phyloP scores from a whole-genome alignment of 1,140 invertebrate species.

The Caerostris darwini region DNA sequence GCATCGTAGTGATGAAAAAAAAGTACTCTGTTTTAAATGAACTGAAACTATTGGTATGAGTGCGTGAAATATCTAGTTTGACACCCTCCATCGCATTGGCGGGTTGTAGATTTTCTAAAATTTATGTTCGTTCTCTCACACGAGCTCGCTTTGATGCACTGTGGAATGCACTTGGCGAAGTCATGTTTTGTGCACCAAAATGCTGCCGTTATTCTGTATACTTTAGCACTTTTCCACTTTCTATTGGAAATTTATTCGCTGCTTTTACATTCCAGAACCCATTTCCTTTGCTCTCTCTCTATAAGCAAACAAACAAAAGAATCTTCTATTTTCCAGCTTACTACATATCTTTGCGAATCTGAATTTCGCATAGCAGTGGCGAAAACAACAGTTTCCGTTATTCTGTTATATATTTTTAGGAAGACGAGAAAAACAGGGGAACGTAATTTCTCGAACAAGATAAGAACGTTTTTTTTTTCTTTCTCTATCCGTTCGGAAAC shows the following conservation, averaged over 20 bases:
- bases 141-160: not conserved
- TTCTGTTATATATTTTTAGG: not conserved
- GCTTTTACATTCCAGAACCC: conserved; percentile 12
- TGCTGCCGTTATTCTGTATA: not conserved
- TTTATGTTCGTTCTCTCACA: not conserved
- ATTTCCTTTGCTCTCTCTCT: not conserved
- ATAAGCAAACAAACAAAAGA: conserved; percentile 4
- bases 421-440: not conserved
- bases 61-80: too few species aligned
- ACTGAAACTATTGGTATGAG: too few species aligned
- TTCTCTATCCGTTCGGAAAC: not conserved
- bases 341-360: not conserved
- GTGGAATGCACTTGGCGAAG: not conserved
- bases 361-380: not conserved
- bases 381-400: not conserved
- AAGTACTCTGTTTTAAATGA: too few species aligned
- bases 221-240: conserved; percentile 9
- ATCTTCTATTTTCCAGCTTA: not conserved
- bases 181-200: not conserved
- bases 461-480: too few species aligned
- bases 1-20: too few species aligned
- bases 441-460: not conserved
- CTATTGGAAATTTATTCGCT: conserved; percentile 24
- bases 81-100: too few species aligned
- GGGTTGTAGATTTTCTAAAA: not conserved